Evolutionary conservation across 1,140 invertebrate genomes (phyloP).

Genomic region (Oryzaephilus surinamensis): DNA sequence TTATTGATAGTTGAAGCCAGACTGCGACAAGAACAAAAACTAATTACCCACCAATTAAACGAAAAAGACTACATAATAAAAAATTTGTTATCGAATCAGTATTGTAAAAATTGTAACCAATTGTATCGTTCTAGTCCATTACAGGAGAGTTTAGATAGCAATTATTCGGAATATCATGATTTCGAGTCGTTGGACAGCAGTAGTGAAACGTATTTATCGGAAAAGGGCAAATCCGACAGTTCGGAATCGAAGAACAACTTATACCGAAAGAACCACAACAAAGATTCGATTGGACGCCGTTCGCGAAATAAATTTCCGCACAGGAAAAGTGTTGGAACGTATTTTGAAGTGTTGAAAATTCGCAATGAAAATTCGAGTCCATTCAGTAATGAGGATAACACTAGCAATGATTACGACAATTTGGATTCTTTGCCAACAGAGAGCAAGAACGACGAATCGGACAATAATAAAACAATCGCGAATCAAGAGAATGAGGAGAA

Average conservation of each 20-base stretch:
- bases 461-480: conserved; percentile 7
- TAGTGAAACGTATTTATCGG: conserved; percentile 45
- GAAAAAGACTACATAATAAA: conserved; percentile 62
- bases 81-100: conserved; percentile 40
- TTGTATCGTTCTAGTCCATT: conserved; percentile 42
- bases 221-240: conserved; percentile 40
- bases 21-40: conserved; percentile 62
- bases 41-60: conserved; percentile 52
- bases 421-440: conserved; percentile 44
- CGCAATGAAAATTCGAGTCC: conserved; percentile 42
- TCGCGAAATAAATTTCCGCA: conserved; percentile 43
- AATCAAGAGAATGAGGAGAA: conserved; percentile 8
- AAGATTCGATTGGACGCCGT: conserved; percentile 41
- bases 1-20: conserved; percentile 58
- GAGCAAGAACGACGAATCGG: conserved; percentile 37
- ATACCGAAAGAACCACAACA: conserved; percentile 51
- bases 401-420: conserved; percentile 40
- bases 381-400: conserved; percentile 41
- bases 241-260: conserved; percentile 39
- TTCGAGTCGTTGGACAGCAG: conserved; percentile 45
- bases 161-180: conserved; percentile 44
- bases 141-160: conserved; percentile 46
- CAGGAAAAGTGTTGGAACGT: conserved; percentile 42
- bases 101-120: conserved; percentile 48
- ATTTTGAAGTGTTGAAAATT: conserved; percentile 39